Evolutionary conservation across 2,797 vertebrate species (phyloP).

Genomic region (Pachyuromys duprasi): DNA sequence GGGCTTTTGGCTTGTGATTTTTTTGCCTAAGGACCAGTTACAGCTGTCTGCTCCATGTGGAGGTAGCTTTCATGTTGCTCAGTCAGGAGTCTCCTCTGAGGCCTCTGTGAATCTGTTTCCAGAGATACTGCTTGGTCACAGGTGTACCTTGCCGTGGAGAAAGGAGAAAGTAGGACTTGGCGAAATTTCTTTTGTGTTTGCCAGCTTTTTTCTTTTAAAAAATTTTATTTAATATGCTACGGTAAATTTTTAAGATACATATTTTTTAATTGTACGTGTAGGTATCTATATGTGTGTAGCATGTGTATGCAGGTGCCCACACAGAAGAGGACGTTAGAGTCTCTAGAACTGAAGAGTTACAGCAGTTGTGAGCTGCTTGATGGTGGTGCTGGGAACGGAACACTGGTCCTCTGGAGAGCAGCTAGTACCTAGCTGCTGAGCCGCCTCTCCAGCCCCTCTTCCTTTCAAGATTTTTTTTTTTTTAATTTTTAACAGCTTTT

Average conservation of each 20-base stretch:
- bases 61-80: not conserved
- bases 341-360: not conserved
- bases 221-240: not conserved
- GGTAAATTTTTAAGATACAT: not conserved
- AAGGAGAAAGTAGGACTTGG: not conserved
- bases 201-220: not conserved
- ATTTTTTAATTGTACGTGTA: not conserved
- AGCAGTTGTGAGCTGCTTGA: not conserved
- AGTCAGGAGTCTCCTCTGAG: not conserved
- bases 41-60: not conserved
- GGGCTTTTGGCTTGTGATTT: not conserved
- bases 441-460: not conserved
- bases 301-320: not conserved
- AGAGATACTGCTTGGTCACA: not conserved
- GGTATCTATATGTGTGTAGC: not conserved
- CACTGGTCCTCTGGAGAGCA: not conserved
- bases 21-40: not conserved
- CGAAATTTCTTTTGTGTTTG: not conserved
- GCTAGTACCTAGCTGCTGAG: not conserved
- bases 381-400: not conserved
- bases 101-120: not conserved
- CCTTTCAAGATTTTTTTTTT: not conserved
- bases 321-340: not conserved
- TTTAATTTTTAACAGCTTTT: not conserved
- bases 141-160: not conserved